phyloP scores from a whole-genome alignment of 2,888 invertebrate species.

The Kuschelorhynchus macadamiae region DNA sequence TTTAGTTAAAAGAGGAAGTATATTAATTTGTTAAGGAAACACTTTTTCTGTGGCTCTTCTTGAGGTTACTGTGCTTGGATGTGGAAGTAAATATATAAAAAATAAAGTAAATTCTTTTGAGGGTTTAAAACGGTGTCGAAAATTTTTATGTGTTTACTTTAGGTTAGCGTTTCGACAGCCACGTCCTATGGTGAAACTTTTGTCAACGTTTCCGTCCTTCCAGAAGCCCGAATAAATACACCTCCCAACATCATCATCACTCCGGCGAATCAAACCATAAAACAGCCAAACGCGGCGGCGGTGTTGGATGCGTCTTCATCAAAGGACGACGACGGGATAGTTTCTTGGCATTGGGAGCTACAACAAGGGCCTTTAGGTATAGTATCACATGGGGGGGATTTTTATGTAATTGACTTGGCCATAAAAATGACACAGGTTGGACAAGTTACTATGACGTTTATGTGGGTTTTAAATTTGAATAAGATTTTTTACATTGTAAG shows the following conservation, averaged over 20 bases:
- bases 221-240: conserved; percentile 86
- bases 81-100: too few relatives aligned
- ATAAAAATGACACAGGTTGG: too few relatives aligned
- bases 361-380: conserved; percentile 83
- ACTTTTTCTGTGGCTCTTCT: too few relatives aligned
- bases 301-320: conserved; percentile 84
- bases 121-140: too few relatives aligned
- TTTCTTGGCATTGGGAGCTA: conserved; percentile 93
- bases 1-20: too few relatives aligned
- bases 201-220: conserved; percentile 91
- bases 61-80: too few relatives aligned
- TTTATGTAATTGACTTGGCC: too few relatives aligned
- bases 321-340: conserved; percentile 85
- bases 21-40: too few relatives aligned
- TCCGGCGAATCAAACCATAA: conserved; percentile 88
- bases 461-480: too few relatives aligned
- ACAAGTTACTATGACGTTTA: too few relatives aligned
- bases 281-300: conserved; percentile 90
- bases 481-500: too few relatives aligned
- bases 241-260: conserved; percentile 89
- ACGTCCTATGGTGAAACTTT: conserved; percentile 84
- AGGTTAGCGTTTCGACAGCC: conserved; percentile 82
- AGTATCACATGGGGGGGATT: background rate
- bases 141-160: background rate
- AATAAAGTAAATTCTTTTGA: too few relatives aligned